Percentiles rank a stretch among this genome's conserved stretches.
Evolutionary conservation across 2,113 vertebrate genomes (phyloP).

Genomic region (Rhizomys pruinosus): DNA sequence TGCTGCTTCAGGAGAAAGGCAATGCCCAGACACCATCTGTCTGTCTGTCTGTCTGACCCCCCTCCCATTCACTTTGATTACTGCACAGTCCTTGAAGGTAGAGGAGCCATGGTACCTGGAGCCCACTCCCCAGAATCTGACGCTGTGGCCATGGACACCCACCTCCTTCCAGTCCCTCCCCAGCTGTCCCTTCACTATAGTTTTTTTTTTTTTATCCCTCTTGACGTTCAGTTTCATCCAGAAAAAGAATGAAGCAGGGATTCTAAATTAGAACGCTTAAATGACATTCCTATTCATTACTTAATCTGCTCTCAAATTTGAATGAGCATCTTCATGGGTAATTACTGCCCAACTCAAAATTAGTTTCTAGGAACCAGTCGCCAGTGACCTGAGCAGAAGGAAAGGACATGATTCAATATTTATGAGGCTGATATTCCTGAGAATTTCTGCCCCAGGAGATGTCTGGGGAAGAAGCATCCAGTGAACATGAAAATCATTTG

Average conservation of each 20-base stretch:
- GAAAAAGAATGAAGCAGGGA: conserved; percentile 77
- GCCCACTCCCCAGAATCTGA: neutral
- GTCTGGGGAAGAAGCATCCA: neutral
- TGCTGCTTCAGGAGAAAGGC: neutral
- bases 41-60: neutral
- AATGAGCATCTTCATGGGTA: conserved; percentile 77
- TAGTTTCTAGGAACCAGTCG: conserved; percentile 70
- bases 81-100: neutral
- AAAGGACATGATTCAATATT: conserved; percentile 72
- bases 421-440: conserved; percentile 61
- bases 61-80: neutral
- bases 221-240: conserved; percentile 70
- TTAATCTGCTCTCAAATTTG: conserved; percentile 83
- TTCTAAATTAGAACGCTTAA: conserved; percentile 77
- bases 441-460: neutral
- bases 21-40: neutral
- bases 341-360: conserved; percentile 75
- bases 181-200: neutral
- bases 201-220: neutral
- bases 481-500: neutral
- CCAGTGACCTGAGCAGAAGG: conserved; percentile 42
- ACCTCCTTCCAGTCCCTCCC: rapidly evolving
- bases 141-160: neutral
- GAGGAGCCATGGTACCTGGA: rapidly evolving
- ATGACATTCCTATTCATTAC: conserved; percentile 84